Conservation (phyloP, 2,113 vertebrate genomes). For the Actinemys pallida region DNA sequence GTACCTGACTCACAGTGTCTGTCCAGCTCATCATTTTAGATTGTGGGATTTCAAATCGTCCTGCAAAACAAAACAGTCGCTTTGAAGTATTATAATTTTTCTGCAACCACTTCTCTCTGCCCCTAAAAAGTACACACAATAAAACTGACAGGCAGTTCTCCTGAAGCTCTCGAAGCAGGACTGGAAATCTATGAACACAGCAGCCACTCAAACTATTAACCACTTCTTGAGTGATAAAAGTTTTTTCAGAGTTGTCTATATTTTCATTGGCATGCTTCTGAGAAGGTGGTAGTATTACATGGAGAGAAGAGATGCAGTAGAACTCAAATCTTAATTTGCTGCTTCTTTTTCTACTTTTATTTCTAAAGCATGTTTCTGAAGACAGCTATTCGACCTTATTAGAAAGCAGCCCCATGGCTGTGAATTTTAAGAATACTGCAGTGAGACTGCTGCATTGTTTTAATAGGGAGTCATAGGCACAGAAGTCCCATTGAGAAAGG, state of each 20-base stretch:
- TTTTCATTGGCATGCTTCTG: rapidly evolving
- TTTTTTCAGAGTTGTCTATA: rapidly evolving
- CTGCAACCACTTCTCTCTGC: not conserved
- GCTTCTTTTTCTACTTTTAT: not conserved
- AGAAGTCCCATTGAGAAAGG: not conserved
- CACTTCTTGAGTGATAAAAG: not conserved
- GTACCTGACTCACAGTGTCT: not conserved
- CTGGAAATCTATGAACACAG: not conserved
- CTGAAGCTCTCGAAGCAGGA: not conserved
- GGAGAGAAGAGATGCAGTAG: not conserved
- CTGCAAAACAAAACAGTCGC: not conserved
- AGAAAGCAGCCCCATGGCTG: not conserved
- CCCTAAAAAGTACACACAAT: not conserved
- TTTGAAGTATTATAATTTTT: not conserved
- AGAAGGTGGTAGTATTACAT: rapidly evolving
- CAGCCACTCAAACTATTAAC: not conserved
- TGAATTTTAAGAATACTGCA: not conserved
- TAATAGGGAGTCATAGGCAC: not conserved
- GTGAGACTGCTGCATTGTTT: not conserved
- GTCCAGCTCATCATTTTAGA: not conserved
- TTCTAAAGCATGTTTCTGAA: not conserved
- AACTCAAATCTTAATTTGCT: not conserved
- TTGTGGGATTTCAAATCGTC: not conserved
- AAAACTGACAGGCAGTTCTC: not conserved
- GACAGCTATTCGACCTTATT: not conserved